Percentiles rank a stretch among this genome's conserved stretches.
Conservation (phyloP, 1,140 invertebrate species). For the Drosophila tsacasi region DNA sequence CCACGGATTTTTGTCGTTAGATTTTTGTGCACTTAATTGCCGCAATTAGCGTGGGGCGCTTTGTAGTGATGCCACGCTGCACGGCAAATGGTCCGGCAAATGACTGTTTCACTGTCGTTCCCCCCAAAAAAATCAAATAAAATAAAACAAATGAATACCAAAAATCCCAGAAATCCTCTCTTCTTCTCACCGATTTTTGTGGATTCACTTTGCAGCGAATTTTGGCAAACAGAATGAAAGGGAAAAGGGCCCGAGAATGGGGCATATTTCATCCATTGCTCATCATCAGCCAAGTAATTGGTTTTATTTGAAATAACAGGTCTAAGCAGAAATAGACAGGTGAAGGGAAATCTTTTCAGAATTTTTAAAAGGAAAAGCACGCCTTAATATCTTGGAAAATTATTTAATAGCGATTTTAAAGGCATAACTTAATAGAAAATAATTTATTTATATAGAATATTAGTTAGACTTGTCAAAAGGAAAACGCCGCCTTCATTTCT, state of each 20-base stretch:
- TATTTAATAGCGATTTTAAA: too few relatives aligned
- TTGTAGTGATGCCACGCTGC: conserved; percentile 80
- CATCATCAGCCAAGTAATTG: neutral
- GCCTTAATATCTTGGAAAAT: too few relatives aligned
- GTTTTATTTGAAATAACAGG: neutral
- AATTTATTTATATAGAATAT: too few relatives aligned
- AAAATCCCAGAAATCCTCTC: neutral
- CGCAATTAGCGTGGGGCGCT: conserved; percentile 81
- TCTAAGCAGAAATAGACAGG: neutral
- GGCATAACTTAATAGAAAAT: too few relatives aligned
- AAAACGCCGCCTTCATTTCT: too few relatives aligned
- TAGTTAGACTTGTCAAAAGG: too few relatives aligned
- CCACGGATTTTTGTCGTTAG: conserved; percentile 70
- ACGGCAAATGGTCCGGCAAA: conserved; percentile 73
- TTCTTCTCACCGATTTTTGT: neutral
- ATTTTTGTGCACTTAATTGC: conserved; percentile 79
- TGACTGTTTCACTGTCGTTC: conserved; percentile 17
- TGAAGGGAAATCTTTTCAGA: too few relatives aligned
- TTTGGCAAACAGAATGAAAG: conserved; percentile 60
- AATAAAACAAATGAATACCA: conserved; percentile 2
- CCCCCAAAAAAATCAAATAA: neutral
- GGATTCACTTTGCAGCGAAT: neutral
- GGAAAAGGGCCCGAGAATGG: neutral
- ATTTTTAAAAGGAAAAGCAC: too few relatives aligned
- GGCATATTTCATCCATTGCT: conserved; percentile 10